phyloP scores from a whole-genome alignment of 2,113 vertebrate genomes.

The Cryptotis parvus region DNA sequence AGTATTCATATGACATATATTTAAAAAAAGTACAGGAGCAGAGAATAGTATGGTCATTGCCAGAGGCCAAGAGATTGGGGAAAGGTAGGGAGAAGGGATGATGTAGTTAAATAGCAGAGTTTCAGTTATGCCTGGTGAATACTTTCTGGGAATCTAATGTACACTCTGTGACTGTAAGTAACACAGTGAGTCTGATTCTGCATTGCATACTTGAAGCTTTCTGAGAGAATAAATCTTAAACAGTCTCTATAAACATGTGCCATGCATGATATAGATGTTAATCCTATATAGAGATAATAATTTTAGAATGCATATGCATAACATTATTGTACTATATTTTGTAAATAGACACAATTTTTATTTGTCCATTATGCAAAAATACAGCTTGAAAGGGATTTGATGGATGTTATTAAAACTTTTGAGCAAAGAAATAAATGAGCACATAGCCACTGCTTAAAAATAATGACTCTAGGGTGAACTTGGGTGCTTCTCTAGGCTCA shows the following conservation, averaged over 20 bases:
- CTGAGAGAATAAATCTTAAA: not conserved
- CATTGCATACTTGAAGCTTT: not conserved
- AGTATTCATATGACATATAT: no score
- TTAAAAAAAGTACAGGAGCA: not conserved
- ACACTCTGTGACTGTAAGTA: no score
- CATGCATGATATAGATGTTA: not conserved
- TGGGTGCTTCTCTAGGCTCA: not conserved
- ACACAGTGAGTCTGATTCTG: no score
- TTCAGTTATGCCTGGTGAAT: not conserved
- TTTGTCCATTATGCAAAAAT: not conserved
- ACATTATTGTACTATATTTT: not conserved
- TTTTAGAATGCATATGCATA: not conserved
- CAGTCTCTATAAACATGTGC: not conserved
- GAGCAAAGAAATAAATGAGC: constrained; percentile 6
- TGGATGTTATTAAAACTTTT: not conserved
- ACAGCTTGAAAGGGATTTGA: not conserved
- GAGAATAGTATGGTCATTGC: not conserved
- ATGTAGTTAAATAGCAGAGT: not conserved
- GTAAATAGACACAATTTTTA: not conserved
- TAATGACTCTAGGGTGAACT: not conserved
- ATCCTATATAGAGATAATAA: not conserved
- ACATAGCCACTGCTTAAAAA: not conserved
- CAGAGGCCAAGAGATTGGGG: no score
- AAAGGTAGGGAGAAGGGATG: not conserved
- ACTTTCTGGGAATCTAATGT: no score